Conservation (phyloP, 2,113 vertebrate genomes). For the Xenopus tropicalis region UCB_Xtro_10.0 CM004443.2:155919001-155919500, state of each 20-base stretch:
- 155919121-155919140: no score
- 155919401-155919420: conserved; percentile 2
- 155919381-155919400: conserved; percentile 11
- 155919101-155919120: no score
- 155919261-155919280: conserved; percentile 18
- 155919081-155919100: no score
- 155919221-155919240: neutral
- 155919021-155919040: no score
- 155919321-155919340: conserved; percentile 45
- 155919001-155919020: no score
- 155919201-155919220: neutral
- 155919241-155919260: conserved; percentile 14
- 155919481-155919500: conserved; percentile 22
- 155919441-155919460: conserved; percentile 34
- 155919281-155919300: conserved; percentile 5
- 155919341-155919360: conserved; percentile 21
- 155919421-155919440: conserved; percentile 7
- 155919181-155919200: no score
- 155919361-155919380: conserved; percentile 45
- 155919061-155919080: no score
- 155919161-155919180: no score
- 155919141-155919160: no score
- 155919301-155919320: conserved; percentile 38
- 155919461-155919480: conserved; percentile 36
- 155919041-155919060: no score